These are phyloP conservation scores for Tholera decimalis DNA, from an alignment of 2,888 invertebrate species.

Conservation along the genomic window DNA sequence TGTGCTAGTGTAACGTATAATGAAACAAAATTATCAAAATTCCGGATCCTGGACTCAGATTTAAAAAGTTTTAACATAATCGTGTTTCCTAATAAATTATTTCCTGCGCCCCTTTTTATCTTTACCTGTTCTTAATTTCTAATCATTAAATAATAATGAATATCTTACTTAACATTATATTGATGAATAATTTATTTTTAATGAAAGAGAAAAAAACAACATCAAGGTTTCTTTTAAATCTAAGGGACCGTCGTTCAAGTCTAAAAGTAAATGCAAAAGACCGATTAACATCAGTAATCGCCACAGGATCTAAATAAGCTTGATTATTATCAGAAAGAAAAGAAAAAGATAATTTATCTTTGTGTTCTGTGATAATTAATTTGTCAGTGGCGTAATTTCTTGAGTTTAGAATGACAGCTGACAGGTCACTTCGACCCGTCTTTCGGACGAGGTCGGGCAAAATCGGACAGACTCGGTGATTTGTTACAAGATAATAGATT, in stretches of 20 bases:
- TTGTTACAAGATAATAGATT: slow-evolving; percentile 7
- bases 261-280: slow-evolving; percentile 6
- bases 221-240: background rate
- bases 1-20: too few relatives aligned
- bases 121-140: too few relatives aligned
- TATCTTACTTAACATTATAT: too few relatives aligned
- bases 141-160: too few relatives aligned
- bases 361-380: slow-evolving; percentile 48
- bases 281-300: slow-evolving; percentile 25
- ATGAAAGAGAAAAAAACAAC: background rate
- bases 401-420: slow-evolving; percentile 39
- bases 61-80: background rate
- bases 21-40: background rate
- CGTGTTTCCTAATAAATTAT: too few relatives aligned
- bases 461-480: slow-evolving; percentile 11
- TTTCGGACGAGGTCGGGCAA: background rate
- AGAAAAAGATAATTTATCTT: slow-evolving; percentile 38
- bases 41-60: too few relatives aligned
- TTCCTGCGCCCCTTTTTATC: too few relatives aligned
- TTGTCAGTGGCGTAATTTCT: slow-evolving; percentile 45
- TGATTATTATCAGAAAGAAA: slow-evolving; percentile 7
- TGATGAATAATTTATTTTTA: background rate
- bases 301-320: slow-evolving; percentile 10
- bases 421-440: slow-evolving; percentile 13
- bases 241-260: slow-evolving; percentile 4